Conservation (phyloP, 2,113 vertebrate genomes). For the Azemiops feae region DNA sequence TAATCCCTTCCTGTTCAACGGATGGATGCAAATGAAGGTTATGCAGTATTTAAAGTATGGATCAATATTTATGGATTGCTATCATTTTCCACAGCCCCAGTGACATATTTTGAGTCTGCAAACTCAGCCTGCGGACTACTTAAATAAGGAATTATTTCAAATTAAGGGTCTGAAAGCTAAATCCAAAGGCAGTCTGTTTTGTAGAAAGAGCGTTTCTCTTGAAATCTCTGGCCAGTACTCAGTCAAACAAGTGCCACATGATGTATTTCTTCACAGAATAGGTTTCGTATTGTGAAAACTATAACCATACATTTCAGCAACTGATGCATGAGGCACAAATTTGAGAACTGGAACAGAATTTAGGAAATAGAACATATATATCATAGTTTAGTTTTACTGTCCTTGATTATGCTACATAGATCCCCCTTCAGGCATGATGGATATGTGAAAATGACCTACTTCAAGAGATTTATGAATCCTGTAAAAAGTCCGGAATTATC, state of each 20-base stretch:
- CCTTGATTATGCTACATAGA: background rate
- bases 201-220: background rate
- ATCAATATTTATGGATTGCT: slow-evolving; percentile 9
- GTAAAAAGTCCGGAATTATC: background rate
- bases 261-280: background rate
- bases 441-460: background rate
- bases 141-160: slow-evolving; percentile 14
- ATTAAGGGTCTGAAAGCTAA: slow-evolving; percentile 8
- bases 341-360: background rate
- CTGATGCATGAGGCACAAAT: background rate
- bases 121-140: slow-evolving; percentile 14
- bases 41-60: slow-evolving; percentile 23
- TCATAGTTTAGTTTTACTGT: background rate
- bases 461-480: background rate
- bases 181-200: background rate
- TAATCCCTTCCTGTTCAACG: slow-evolving; percentile 58
- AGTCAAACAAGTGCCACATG: background rate
- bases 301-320: background rate
- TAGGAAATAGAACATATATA: background rate
- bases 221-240: background rate
- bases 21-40: slow-evolving; percentile 52
- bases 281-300: background rate
- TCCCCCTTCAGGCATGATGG: background rate
- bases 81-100: background rate
- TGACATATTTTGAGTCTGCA: background rate